Evolutionary conservation across 2,797 vertebrate genomes (phyloP), one percentile per base, ranked within the genome.

Genomic region (Muscicapa comitata): DNA sequence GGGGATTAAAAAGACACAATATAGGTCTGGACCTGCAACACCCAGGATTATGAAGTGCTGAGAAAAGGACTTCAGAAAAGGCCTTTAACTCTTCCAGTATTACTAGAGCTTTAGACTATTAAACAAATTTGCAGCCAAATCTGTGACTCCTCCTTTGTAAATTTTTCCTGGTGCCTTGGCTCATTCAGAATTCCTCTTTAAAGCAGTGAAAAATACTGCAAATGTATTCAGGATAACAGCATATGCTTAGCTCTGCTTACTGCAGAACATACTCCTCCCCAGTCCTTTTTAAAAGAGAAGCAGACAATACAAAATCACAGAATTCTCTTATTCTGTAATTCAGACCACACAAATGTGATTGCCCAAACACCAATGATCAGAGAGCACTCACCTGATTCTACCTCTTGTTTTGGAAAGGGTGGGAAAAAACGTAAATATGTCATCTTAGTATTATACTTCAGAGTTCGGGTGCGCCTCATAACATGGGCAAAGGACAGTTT

Each of bases 401-500:
- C 84, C 20, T 99, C 98, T 28, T 97, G 98, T 83, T 98, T 97
- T 33, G 98, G 97, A 74, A 98, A 97, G 26, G 99, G 99, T 13
- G 99, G 99, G 96, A 99, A 99, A 97, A 99, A 99, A 80, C 99
- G 99, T 96, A 99, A 98, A 95, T 99, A 99, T 17, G 98, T 99
- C 96, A 98, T 98, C 98, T 99, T 99, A 95, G 97, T 98, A 95
- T 98, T 98, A 93, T 98, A 98, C 73, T 98, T 98, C 88, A 98
- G 97, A 70, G 98, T 98, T 71, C 98, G 98, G 61, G 99, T 99
- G 97, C 99, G 99, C 84, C 99, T 98, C 98, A 99, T 99, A 73
- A 99, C 98, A 3, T 99, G 99, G 35, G 99, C 99, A 81, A 99
- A 99, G 89, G 99, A 99, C 14, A 99, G 98, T 96, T 99, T 99